phyloP scores from a whole-genome alignment of 2,888 invertebrate genomes.

The Acanthacorydalis orientalis region DNA sequence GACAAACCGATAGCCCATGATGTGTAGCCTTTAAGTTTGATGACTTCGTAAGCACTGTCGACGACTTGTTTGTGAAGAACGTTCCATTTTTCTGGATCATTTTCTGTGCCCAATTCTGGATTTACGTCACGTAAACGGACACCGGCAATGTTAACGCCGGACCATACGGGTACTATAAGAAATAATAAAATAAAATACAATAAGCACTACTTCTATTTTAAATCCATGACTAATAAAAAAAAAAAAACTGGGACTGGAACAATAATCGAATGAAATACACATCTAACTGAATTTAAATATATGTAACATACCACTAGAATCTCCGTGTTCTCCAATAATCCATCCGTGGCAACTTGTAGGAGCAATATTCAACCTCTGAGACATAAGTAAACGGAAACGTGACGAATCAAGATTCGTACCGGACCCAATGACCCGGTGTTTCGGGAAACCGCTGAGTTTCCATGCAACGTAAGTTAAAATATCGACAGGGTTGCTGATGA shows the following conservation, averaged over 20 bases:
- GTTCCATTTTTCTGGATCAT: conserved; percentile 65
- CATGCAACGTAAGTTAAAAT: conserved; percentile 88
- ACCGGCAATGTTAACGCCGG: conserved; percentile 82
- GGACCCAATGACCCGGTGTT: conserved; percentile 75
- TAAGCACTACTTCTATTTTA: not conserved
- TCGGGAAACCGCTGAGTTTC: conserved; percentile 81
- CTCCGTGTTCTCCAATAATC: conserved; percentile 91
- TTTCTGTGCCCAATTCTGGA: conserved; percentile 49
- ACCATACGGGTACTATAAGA: conserved; percentile 73
- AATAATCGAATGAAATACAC: not conserved
- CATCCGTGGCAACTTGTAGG: conserved; percentile 79
- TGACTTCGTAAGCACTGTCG: conserved; percentile 73
- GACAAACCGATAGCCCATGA: conserved; percentile 83
- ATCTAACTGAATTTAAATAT: not conserved
- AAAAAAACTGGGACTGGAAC: too few relatives aligned
- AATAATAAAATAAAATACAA: conserved; percentile 9
- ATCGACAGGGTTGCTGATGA: conserved; percentile 88
- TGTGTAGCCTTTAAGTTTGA: conserved; percentile 77
- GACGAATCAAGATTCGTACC: conserved; percentile 90
- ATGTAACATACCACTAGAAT: conserved; percentile 46
- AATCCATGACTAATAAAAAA: too few relatives aligned
- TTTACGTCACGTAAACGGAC: conserved; percentile 66
- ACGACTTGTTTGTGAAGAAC: conserved; percentile 69
- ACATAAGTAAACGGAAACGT: conserved; percentile 74
- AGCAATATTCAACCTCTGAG: conserved; percentile 64